Conservation (phyloP, 2,888 invertebrate species). For the Psylliodes chrysocephalus region DNA sequence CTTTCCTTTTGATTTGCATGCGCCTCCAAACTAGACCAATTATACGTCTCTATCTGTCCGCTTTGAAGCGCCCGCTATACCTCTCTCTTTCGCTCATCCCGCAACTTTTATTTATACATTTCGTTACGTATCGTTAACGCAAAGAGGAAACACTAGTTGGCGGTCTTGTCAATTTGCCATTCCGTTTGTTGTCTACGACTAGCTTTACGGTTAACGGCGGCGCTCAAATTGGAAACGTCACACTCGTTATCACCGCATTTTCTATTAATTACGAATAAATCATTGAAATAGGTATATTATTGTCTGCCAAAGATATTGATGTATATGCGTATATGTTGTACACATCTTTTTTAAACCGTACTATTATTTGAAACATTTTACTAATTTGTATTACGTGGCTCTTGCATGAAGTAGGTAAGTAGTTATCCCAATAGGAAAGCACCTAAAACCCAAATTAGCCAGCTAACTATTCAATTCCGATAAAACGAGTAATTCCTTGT, state of each 20-base stretch:
- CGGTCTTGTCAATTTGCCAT: constrained; percentile 40
- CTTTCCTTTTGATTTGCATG: constrained; percentile 62
- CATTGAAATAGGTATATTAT: too few relatives aligned
- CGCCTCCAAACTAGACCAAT: constrained; percentile 64
- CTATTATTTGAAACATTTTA: too few relatives aligned
- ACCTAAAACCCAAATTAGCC: too few relatives aligned
- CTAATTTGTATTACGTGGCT: too few relatives aligned
- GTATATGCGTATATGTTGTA: too few relatives aligned
- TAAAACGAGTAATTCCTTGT: too few relatives aligned
- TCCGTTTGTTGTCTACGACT: constrained; percentile 37
- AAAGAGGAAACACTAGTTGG: constrained; percentile 49
- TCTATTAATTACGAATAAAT: constrained; percentile 5
- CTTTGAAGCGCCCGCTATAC: constrained; percentile 54
- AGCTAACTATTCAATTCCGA: too few relatives aligned
- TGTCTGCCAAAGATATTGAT: too few relatives aligned
- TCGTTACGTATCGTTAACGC: constrained; percentile 60
- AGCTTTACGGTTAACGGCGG: constrained; percentile 50
- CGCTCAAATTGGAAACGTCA: constrained; percentile 52
- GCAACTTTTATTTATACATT: constrained; percentile 60
- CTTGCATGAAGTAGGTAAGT: too few relatives aligned
- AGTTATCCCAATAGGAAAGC: too few relatives aligned
- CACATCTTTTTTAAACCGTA: too few relatives aligned
- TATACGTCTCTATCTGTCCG: constrained; percentile 59
- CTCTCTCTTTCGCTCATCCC: constrained; percentile 5
- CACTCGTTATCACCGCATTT: constrained; percentile 49